phyloP scores from a whole-genome alignment of 2,113 vertebrate genomes.

The Rhinogobius similis region DNA sequence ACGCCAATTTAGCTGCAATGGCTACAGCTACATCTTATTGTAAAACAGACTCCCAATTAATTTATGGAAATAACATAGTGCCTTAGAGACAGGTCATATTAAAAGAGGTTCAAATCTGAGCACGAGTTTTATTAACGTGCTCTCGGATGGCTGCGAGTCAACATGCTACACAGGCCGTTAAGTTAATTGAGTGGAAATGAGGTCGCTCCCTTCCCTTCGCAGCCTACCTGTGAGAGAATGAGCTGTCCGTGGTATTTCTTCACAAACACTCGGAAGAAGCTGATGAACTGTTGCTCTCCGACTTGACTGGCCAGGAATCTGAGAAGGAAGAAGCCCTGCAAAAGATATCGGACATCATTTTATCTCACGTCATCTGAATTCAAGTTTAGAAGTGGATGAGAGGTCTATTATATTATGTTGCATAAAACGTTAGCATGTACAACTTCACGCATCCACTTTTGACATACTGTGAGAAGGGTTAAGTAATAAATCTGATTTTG shows the following conservation, averaged over 20 bases:
- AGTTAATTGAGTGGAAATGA: slow-evolving; percentile 27
- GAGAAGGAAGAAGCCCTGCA: slow-evolving; percentile 94
- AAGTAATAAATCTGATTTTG: too few relatives aligned
- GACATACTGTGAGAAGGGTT: too few relatives aligned
- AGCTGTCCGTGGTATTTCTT: slow-evolving; percentile 88
- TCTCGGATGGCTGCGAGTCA: slow-evolving; percentile 25
- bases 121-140: slow-evolving; percentile 32
- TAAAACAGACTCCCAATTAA: slow-evolving; percentile 42
- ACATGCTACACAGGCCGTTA: slow-evolving; percentile 3
- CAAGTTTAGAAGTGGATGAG: background rate
- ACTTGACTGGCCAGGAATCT: slow-evolving; percentile 81
- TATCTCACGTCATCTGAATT: background rate
- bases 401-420: too few relatives aligned
- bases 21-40: slow-evolving; percentile 20
- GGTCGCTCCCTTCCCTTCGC: background rate
- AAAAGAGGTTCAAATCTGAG: slow-evolving; percentile 32
- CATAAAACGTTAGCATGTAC: too few relatives aligned
- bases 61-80: slow-evolving; percentile 40
- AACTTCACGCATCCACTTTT: too few relatives aligned
- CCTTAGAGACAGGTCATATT: slow-evolving; percentile 36
- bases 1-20: slow-evolving; percentile 31
- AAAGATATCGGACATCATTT: slow-evolving; percentile 6
- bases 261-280: slow-evolving; percentile 88
- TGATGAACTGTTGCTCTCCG: slow-evolving; percentile 82
- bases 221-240: slow-evolving; percentile 90